These are phyloP conservation scores for Salvelinus fontinalis DNA, from an alignment of 2,113 vertebrate genomes.

Conservation along the genomic window DNA sequence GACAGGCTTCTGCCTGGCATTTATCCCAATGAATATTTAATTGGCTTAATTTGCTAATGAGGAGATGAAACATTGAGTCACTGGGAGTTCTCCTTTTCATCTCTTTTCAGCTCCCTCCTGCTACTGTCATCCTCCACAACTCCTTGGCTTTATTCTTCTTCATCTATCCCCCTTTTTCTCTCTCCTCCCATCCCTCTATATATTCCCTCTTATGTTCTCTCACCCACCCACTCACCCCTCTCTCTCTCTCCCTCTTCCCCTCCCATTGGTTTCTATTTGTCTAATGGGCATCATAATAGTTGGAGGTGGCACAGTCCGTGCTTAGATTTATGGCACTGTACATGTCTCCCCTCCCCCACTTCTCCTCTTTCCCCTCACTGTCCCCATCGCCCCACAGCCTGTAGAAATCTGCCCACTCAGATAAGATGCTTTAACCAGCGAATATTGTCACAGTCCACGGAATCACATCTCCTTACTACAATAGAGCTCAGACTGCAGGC, in stretches of 20 bases:
- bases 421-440: constrained; percentile 72
- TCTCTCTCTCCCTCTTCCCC: not conserved
- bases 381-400: constrained; percentile 54
- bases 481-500: constrained; percentile 33
- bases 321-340: constrained; percentile 45
- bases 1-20: not conserved
- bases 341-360: constrained; percentile 48
- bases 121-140: constrained; percentile 10
- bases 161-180: not conserved
- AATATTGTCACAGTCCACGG: constrained; percentile 66
- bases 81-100: no score
- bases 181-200: not conserved
- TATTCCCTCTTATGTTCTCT: constrained; percentile 13
- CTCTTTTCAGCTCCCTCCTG: constrained; percentile 1
- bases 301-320: constrained; percentile 32
- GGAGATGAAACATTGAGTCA: no score
- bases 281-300: constrained; percentile 33
- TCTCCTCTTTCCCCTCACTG: constrained; percentile 24
- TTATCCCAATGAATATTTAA: no score
- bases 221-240: not conserved
- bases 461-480: constrained; percentile 56
- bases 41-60: no score
- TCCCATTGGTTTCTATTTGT: not conserved
- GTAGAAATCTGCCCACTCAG: constrained; percentile 70
- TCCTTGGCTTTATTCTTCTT: not conserved